Evolutionary conservation across 2,888 invertebrate genomes (phyloP), one percentile per base, ranked within the genome.

Genomic region (Ormyrus pomaceus): DNA sequence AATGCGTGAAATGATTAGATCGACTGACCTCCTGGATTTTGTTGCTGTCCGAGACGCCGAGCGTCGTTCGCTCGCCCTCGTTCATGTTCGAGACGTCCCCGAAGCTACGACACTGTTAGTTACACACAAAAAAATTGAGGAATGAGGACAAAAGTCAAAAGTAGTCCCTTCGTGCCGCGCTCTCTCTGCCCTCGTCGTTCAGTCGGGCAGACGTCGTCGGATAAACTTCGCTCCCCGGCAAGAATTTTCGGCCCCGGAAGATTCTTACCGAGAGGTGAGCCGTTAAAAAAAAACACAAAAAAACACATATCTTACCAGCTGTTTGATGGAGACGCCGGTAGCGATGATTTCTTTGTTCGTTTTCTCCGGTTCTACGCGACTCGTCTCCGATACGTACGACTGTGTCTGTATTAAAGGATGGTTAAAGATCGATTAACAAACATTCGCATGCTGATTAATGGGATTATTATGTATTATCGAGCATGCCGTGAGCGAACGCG

Each of bases 41-140:
- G 62, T 88, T 83, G 82, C 86, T 86, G 81, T 87, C 87, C 84
- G 88, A 86, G 84, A 87, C 86, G 81, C 86, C 87, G 58, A 88
- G 87, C 81, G 86, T 64, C 77, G 72, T 75, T 83, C 87, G 86
- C 84, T 90, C 91, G 82, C 90, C 91, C 82, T 92, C 92, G 77
- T 89, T 91, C 85, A 92, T 91, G 90, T 92, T 92, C 86, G 93
- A 92, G 87, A 93, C 91, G 90, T 93, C 93, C 87, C 93, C 93
- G 89, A 93, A 93, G 91, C 93, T 93, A 88, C 93, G 92, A 91
- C 93, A 93, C 93, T 93, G 91, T 88, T 88, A 88, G 87, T 87
- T 85, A 89, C 85, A 87, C 87, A 88, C 86, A 85, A 86, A 75
- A 79, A 77, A 79, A 45, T 80, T 53, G 45, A 19, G 68, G 70